Evolutionary conservation across 1,140 invertebrate species (phyloP), one percentile per base, ranked within the genome.

Genomic region (Cydia amplana): DNA sequence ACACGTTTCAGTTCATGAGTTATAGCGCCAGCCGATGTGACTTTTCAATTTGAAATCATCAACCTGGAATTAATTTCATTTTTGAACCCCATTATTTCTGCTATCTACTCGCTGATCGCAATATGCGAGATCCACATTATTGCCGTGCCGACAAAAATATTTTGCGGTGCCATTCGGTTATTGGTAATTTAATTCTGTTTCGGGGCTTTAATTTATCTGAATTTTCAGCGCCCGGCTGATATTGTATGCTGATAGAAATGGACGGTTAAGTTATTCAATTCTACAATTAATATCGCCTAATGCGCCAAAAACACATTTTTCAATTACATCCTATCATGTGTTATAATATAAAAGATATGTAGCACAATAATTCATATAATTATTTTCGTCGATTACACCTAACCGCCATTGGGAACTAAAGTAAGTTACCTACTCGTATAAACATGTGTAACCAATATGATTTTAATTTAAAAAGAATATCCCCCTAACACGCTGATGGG

Each of bases 41-140:
- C 91, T 93, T 93, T 93, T 93, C 91, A 93, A 93, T 93, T 93
- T 93, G 91, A 93, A 93, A 93, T 93, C 91, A 93, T 93, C 90
- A 93, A 93, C 91, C 88, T 93, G 91, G 91, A 93, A 93, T 93
- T 93, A 93, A 93, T 93, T 93, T 91, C 90, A 93, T 93, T 93
- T 93, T 93, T 93, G 90, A 91, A 93, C 89, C 86, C 91, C 89
- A 93, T 93, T 93, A 93, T 93, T 93, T 90, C 90, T 91, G 91
- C 90, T 93, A 93, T 91, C 91, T 91, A 89, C 85, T 83, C 81
- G 78, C 82, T 85, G 84, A 85, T 89, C 82, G 79, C 89, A 91
- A 93, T 93, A 93, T 91, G 91, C 89, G 88, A 87, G 81, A 85
- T 88, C 87, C 84, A 83, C 83, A 84, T 89, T 91, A 92, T 91